Evolutionary conservation across 2,797 vertebrate species (phyloP).

Genomic region (Gallirallus australis): DNA sequence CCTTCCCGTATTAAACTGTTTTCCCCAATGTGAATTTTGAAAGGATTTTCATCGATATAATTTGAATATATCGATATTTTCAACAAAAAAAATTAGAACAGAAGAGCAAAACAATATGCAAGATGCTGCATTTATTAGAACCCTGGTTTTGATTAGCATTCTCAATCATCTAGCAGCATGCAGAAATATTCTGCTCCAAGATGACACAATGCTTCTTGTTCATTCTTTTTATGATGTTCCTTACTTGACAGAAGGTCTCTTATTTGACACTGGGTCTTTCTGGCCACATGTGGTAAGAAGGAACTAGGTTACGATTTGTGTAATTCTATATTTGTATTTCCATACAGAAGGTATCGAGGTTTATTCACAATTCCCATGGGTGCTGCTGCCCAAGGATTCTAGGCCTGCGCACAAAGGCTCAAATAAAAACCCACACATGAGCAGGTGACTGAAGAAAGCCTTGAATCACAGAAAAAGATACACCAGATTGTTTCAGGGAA

Average conservation of each 20-base stretch:
- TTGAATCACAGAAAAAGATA: not conserved
- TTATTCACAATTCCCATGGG: not conserved
- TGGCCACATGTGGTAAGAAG: not conserved
- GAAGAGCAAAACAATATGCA: not conserved
- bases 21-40: not conserved
- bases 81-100: not conserved
- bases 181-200: not conserved
- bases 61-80: not conserved
- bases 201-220: not conserved
- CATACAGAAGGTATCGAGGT: not conserved
- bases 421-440: not conserved
- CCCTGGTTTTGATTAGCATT: not conserved
- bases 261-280: not conserved
- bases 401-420: not conserved
- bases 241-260: not conserved
- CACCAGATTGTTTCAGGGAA: not conserved
- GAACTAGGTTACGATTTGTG: not conserved
- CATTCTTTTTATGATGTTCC: not conserved
- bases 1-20: not conserved
- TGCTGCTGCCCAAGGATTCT: not conserved
- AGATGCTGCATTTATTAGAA: not conserved
- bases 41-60: not conserved
- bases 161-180: not conserved
- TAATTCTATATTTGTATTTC: not conserved
- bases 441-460: not conserved